Base-by-base conservation (phyloP, 1,140 invertebrate species). In the Tetragnatha versicolor region DNA sequence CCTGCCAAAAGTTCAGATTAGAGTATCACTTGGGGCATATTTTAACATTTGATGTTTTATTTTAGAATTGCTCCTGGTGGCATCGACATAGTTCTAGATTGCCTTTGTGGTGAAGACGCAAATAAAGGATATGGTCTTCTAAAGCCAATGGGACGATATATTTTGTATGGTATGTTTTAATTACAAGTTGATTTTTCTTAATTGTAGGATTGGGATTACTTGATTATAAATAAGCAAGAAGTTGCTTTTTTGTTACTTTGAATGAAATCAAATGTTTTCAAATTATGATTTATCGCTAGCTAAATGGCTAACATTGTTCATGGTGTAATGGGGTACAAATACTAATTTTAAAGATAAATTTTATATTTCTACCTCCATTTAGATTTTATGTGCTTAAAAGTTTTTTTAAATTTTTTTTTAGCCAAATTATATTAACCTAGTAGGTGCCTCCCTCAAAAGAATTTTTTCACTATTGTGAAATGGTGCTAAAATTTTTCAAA, bases 71-170 rank as follows among this genome's bases (percentile, higher is more conserved):
- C 89, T 7, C 89, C 92, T 5, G 91, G 92, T 82, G 94, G 94
- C 45, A 92, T 96, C 5, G 93, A 96, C 83, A 90, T 95, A 49
- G 92, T 96, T 25, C 86, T 96, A 83, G 94, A 96, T 86, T 94
- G 93, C 84, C 87, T 95, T 53, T 94, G 93, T 85, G 93, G 94
- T 12, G 93, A 96, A 82, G 94, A 96, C 85, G 93, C 93, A 84
- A 93, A 92, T 49, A 87, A 87, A 83, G 93, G 94, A 31, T 93
- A 94, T 83, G 89, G 88, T 49, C 87, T 96, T 20, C 88, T 96
- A 51, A 95, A 94, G 85, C 93, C 94, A 0, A 93, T 95, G 92
- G 94, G 94, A 84, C 92, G 90, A 88, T 95, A 95, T 84, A 90
- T 96, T 81, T 89, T 96, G 29, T 96, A 93, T 87, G 93, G 91